Evolutionary conservation across 2,797 vertebrate genomes (phyloP).

Genomic region (Discoglossus pictus): DNA sequence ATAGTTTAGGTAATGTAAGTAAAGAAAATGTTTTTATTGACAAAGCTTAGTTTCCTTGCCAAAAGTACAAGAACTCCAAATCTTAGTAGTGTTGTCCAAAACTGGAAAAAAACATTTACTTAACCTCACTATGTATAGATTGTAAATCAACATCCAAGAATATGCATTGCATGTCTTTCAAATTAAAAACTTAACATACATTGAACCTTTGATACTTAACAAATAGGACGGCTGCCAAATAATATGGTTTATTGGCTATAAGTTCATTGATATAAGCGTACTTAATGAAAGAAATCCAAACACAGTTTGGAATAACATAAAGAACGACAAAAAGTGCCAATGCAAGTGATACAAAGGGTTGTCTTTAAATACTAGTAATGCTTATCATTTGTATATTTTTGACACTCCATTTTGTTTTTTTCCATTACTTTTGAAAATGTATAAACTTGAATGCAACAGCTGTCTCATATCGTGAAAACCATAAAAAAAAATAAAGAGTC

Average conservation of each 20-base stretch:
- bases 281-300: slow-evolving; percentile 20
- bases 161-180: slow-evolving; percentile 10
- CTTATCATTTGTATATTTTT: slow-evolving; percentile 25
- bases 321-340: not conserved
- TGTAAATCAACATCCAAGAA: slow-evolving; percentile 35
- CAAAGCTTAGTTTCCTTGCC: slow-evolving; percentile 38
- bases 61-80: slow-evolving; percentile 35
- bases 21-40: slow-evolving; percentile 37
- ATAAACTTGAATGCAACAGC: slow-evolving; percentile 33
- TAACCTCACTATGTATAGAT: slow-evolving; percentile 42
- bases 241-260: slow-evolving; percentile 29
- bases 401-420: not conserved
- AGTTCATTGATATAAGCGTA: slow-evolving; percentile 19
- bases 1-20: slow-evolving; percentile 29
- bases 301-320: slow-evolving; percentile 16
- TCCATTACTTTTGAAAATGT: slow-evolving; percentile 16
- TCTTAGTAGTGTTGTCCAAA: slow-evolving; percentile 42
- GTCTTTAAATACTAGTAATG: slow-evolving; percentile 7
- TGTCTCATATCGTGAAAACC: slow-evolving; percentile 28
- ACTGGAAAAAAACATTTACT: slow-evolving; percentile 44
- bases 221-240: slow-evolving; percentile 15
- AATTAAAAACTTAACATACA: slow-evolving; percentile 14
- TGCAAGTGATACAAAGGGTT: slow-evolving; percentile 12
- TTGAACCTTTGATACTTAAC: slow-evolving; percentile 32
- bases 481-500: slow-evolving; percentile 21